A percentile compares a stretch with the other conserved stretches of the same genome.
These are phyloP conservation scores for Trochalopteron elliotii DNA, from an alignment of 2,113 vertebrate species.

Conservation along the genomic window DNA sequence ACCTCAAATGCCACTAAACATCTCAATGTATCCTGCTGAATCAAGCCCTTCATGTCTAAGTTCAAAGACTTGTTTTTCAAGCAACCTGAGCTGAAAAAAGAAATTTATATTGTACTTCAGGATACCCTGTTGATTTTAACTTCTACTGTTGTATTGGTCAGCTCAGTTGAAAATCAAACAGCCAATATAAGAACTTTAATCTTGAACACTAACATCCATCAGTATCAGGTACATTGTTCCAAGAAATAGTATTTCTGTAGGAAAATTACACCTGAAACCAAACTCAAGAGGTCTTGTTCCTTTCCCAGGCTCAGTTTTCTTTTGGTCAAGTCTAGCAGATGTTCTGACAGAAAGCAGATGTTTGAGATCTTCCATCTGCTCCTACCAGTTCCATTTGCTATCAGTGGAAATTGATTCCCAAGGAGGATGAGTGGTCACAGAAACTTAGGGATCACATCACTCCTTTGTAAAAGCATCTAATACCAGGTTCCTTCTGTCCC, in stretches of 20 bases:
- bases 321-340: not conserved
- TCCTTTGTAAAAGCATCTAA: not conserved
- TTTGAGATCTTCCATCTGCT: not conserved
- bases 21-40: not conserved
- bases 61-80: not conserved
- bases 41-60: not conserved
- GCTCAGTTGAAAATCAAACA: not conserved
- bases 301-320: not conserved
- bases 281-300: not conserved
- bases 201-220: not conserved
- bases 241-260: not conserved
- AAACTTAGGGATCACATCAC: not conserved
- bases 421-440: not conserved
- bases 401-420: not conserved
- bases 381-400: not conserved
- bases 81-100: not conserved
- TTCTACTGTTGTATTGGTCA: not conserved
- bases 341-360: not conserved
- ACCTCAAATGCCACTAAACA: not conserved
- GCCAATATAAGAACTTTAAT: not conserved
- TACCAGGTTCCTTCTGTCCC: not conserved
- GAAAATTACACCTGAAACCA: not conserved
- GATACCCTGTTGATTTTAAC: not conserved
- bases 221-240: not conserved
- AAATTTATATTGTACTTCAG: not conserved